Base-by-base conservation (phyloP, 2,113 vertebrate species). In the Platysteira castanea region DNA sequence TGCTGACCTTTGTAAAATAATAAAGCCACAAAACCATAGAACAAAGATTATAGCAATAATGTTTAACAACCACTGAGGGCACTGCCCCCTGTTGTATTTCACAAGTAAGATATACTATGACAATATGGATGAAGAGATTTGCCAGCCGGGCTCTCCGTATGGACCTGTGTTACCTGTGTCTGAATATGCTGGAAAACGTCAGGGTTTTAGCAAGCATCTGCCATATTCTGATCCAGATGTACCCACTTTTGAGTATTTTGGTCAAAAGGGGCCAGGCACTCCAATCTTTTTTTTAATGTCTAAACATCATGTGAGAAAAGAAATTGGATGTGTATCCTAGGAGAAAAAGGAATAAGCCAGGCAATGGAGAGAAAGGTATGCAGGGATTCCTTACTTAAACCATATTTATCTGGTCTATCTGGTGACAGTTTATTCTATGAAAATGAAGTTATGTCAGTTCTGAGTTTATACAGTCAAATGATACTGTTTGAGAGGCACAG, bases 1-100 rank as follows among this genome's bases (percentile, higher is more conserved):
- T 83, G 63, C 70, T 94, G 92, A 95, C 70, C 85, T 94, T 93
- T 94, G 75, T 90, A 87, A 95, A 96, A 95, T 56, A 90, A 76
- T 83, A 87, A 90, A 90, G 37, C 61, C 63, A 83, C 70, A 92
- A 83, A 91, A 30, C 57, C 49, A 49, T 8, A 79, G 53, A 96
- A 87, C 57, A 94, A 88, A 90, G 70, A 87, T 71, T 28, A 64
- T 7, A 90, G 75, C 64, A 82, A 49, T 84, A 78, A 89, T 6
- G 1, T 89, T 93, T 92, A 93, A 77, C 47, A 78, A 81, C 54
- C 56, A 77, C 42, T 28, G 41, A 87, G 76, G 80, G n/a, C 47
- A 65, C 30, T 74, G 90, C 2, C 1, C 37, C 20, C 64, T 47
- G 9, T 49, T 90, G 8, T 46, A 73, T 57, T 91, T 90, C 67